Evolutionary conservation across 2,113 vertebrate species (phyloP).

Genomic region (Numida meleagris): DNA sequence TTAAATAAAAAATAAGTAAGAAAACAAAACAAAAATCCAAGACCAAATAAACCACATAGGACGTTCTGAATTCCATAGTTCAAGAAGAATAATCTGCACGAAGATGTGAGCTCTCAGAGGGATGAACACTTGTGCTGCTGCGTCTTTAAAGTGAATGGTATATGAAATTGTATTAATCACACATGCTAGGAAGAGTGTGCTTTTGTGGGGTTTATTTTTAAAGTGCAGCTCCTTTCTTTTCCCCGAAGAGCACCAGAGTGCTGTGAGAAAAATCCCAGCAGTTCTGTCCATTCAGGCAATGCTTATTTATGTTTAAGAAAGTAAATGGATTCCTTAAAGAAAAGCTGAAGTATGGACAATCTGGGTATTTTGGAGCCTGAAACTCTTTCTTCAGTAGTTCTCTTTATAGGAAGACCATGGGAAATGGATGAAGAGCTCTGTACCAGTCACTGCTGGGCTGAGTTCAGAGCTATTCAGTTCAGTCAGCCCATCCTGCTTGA

Average conservation of each 20-base stretch:
- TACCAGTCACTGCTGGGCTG: neutral
- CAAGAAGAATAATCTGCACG: conserved; percentile 6
- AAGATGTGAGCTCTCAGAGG: conserved; percentile 18
- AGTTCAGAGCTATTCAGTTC: conserved; percentile 1
- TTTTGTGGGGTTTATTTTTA: conserved; percentile 16
- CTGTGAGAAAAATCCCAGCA: conserved; percentile 29
- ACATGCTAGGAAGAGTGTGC: neutral
- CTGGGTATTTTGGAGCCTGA: neutral
- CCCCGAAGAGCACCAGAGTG: neutral
- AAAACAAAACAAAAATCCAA: neutral
- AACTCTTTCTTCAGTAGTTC: neutral
- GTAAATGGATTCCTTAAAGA: conserved; percentile 33
- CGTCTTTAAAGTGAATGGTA: conserved; percentile 19
- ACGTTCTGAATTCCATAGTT: neutral
- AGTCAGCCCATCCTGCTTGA: neutral
- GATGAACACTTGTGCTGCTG: neutral
- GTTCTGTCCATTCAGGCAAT: neutral
- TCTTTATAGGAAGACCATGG: neutral
- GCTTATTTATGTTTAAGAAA: conserved; percentile 34
- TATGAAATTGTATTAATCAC: conserved; percentile 50
- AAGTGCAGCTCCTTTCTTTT: neutral
- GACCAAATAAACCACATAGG: neutral
- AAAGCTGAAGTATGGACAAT: neutral
- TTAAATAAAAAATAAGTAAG: neutral
- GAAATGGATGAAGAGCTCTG: neutral